Evolutionary conservation across 2,888 invertebrate genomes (phyloP).

Genomic region (Actias luna): DNA sequence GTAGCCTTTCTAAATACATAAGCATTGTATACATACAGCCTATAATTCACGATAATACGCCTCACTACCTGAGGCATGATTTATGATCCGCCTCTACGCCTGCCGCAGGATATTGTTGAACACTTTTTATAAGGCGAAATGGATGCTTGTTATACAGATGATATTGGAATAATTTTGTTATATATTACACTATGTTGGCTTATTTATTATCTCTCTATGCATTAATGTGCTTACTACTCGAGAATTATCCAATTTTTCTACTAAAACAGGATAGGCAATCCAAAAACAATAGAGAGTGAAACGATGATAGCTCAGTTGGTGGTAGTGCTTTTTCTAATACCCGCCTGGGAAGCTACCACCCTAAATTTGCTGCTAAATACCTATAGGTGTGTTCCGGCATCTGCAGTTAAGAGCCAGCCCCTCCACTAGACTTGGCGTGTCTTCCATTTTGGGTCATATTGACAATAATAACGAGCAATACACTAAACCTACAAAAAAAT

Average conservation of each 20-base stretch:
- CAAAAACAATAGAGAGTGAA: too few relatives aligned
- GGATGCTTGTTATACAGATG: neutral
- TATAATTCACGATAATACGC: constrained; percentile 38
- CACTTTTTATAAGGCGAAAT: neutral
- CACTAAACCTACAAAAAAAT: too few relatives aligned
- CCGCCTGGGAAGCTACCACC: too few relatives aligned
- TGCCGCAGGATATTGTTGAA: constrained; percentile 2
- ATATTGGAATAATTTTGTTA: neutral
- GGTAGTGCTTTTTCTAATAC: too few relatives aligned
- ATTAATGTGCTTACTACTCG: neutral
- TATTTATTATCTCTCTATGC: neutral
- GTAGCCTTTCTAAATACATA: neutral
- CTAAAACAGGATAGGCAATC: too few relatives aligned
- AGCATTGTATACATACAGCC: constrained; percentile 23
- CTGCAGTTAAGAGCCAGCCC: too few relatives aligned
- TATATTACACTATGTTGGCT: neutral
- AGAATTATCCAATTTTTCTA: neutral
- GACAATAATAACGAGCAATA: too few relatives aligned
- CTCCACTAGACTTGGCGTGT: too few relatives aligned
- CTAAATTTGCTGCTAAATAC: too few relatives aligned
- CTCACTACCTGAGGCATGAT: constrained; percentile 37
- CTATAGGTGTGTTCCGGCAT: too few relatives aligned
- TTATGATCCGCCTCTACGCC: constrained; percentile 27
- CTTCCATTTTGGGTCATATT: too few relatives aligned
- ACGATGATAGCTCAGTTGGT: too few relatives aligned